phyloP scores from a whole-genome alignment of 1,140 invertebrate species.

The Drosophila simulans region DNA sequence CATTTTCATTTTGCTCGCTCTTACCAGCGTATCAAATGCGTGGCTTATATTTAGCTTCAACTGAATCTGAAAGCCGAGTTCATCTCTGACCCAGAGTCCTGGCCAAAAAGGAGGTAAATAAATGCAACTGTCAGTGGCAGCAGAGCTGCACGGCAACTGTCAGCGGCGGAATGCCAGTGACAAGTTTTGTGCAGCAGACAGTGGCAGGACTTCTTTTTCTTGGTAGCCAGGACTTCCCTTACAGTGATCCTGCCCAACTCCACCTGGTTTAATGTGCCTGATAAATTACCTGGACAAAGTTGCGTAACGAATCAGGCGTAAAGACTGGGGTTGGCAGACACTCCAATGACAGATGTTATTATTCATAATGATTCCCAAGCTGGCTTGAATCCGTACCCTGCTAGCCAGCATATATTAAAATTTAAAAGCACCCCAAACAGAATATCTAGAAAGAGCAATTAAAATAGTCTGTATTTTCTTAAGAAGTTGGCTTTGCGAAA shows the following conservation, averaged over 20 bases:
- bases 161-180: slow-evolving; percentile 68
- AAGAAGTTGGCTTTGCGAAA: slow-evolving; percentile 1
- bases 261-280: slow-evolving; percentile 4
- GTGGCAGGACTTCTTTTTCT: slow-evolving; percentile 8
- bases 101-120: slow-evolving; percentile 57
- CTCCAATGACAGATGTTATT: slow-evolving; percentile 70
- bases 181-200: slow-evolving; percentile 51
- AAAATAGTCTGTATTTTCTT: no score
- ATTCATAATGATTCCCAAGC: slow-evolving; percentile 48
- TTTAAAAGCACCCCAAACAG: background rate
- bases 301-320: slow-evolving; percentile 73
- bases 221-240: slow-evolving; percentile 1
- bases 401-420: background rate
- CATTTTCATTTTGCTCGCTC: slow-evolving; percentile 24
- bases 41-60: slow-evolving; percentile 30
- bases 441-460: background rate
- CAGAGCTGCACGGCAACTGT: slow-evolving; percentile 66
- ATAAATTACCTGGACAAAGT: slow-evolving; percentile 68
- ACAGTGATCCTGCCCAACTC: slow-evolving; percentile 22
- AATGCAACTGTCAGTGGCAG: slow-evolving; percentile 68
- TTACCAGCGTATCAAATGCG: slow-evolving; percentile 39
- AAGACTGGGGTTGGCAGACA: slow-evolving; percentile 39
- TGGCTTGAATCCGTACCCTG: slow-evolving; percentile 5
- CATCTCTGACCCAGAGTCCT: slow-evolving; percentile 9
- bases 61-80: slow-evolving; percentile 19